Base-by-base conservation (phyloP, 2,797 vertebrate species). In the Darevskia nairensis region DNA sequence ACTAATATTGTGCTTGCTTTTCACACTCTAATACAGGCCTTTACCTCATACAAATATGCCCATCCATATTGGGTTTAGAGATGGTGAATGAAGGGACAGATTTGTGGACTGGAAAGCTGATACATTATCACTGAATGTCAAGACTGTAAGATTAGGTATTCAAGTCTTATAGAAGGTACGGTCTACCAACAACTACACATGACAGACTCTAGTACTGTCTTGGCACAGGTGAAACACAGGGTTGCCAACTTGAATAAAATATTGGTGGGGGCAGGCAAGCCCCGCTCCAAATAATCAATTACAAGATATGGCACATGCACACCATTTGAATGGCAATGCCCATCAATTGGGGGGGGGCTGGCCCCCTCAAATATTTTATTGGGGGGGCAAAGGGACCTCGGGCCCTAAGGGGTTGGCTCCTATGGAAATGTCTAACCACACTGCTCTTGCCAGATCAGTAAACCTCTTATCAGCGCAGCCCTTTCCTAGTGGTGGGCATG, bases 1-100 rank as follows among this genome's bases (percentile, higher is more conserved):
- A 90, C 91, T 13, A 74, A 87, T 32, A 41, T 79, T 39, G 41
- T 80, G 88, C 64, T 87, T 92, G 84, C 75, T 86, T 76, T 46
- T 32, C 17, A 27, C 11, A 21, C 8, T 9, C 3, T n/a, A n/a
- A 19, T 46, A 11, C n/a, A 8, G n/a, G 8, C 6, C 21, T 61
- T 10, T 35, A 19, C 21, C 29, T 4, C 39, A 46, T n/a, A 21
- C 21, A 61, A 8, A 32, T 35, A 27, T 82, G 80, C 17, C 3
- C 35, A 9, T 27, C 61, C 7, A 64, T 84, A 44, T 82, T 29
- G 11, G 25, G 7, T 19, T 8, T 68, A 68, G 27, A 75, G 21
- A n/a, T 59, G 27, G 11, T 35, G 8, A 59, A 32, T 64, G 41
- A 81, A n/a, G 27, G 44, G 15, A 3, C 4, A 71, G 7, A 46